Percentiles rank a stretch among this genome's conserved stretches.
These are phyloP conservation scores for Pogoniulus pusillus DNA, from an alignment of 2,797 vertebrate genomes.

Conservation along the genomic window DNA sequence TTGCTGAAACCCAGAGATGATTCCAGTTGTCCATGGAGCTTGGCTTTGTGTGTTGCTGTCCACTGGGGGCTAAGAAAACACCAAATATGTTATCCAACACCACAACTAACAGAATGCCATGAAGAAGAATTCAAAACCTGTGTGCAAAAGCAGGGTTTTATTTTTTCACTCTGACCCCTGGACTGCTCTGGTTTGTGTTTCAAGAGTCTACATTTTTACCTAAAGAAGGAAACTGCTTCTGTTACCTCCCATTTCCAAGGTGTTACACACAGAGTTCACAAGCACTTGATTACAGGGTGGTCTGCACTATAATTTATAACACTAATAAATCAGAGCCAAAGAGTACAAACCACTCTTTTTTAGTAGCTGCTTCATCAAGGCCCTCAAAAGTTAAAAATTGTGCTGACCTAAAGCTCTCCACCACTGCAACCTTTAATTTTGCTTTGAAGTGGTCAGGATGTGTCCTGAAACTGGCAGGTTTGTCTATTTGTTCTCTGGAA, in stretches of 20 bases:
- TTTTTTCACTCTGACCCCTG: background rate
- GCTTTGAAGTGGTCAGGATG: slow-evolving; percentile 9
- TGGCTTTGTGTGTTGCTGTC: slow-evolving; percentile 10
- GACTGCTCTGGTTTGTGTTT: background rate
- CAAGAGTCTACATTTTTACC: background rate
- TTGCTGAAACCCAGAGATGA: background rate
- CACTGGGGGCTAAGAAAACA: slow-evolving; percentile 27
- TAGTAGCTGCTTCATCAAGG: background rate
- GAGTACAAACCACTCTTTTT: background rate
- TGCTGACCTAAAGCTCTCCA: background rate
- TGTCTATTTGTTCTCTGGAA: slow-evolving; percentile 26
- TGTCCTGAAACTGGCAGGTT: background rate
- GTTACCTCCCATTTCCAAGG: slow-evolving; percentile 22
- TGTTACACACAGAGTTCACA: background rate
- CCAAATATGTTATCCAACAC: background rate
- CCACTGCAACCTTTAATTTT: background rate
- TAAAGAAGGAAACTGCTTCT: background rate
- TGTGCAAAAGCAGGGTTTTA: background rate
- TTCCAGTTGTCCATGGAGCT: background rate
- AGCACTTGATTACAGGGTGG: background rate
- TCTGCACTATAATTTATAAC: slow-evolving; percentile 1
- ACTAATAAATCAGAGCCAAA: slow-evolving; percentile 21
- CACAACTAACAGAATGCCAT: slow-evolving; percentile 8
- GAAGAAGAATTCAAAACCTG: slow-evolving; percentile 28
- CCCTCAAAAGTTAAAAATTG: background rate